phyloP scores from a whole-genome alignment of 1,140 invertebrate species.

The Macrosteles quadrilineatus region DNA sequence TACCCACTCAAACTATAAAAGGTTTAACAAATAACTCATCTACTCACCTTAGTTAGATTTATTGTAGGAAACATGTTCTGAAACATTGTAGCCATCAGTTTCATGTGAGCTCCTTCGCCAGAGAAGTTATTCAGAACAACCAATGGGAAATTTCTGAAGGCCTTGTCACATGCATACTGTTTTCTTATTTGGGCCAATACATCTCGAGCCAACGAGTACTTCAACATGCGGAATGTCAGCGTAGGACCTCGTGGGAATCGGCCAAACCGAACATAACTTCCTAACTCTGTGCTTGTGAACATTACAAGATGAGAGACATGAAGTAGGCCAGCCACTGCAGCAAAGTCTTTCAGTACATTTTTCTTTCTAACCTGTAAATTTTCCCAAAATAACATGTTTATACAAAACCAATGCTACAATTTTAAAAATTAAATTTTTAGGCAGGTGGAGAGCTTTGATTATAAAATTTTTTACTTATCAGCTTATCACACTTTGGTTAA shows the following conservation, averaged over 20 bases:
- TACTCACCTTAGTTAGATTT: conserved; percentile 80
- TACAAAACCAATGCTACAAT: no score
- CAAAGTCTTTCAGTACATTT: conserved; percentile 91
- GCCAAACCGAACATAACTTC: conserved; percentile 80
- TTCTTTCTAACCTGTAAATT: conserved; percentile 76
- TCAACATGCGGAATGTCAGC: conserved; percentile 81
- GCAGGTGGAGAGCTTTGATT: no score
- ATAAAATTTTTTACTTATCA: no score
- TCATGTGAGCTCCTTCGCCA: conserved; percentile 82
- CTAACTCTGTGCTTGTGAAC: conserved; percentile 81
- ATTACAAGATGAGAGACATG: conserved; percentile 89
- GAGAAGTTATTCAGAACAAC: conserved; percentile 92
- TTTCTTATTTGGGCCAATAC: conserved; percentile 81
- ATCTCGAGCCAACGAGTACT: conserved; percentile 83
- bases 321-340: conserved; percentile 81
- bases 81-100: conserved; percentile 92
- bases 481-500: no score
- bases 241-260: conserved; percentile 82
- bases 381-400: no score
- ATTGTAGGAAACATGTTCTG: conserved; percentile 99
- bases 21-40: no score
- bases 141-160: conserved; percentile 84
- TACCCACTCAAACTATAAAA: no score
- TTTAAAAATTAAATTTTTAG: no score
- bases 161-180: conserved; percentile 77